A percentile compares a stretch with the other conserved stretches of the same genome.
Evolutionary conservation across 2,113 vertebrate genomes (phyloP).

Genomic region (Mellivora capensis): DNA sequence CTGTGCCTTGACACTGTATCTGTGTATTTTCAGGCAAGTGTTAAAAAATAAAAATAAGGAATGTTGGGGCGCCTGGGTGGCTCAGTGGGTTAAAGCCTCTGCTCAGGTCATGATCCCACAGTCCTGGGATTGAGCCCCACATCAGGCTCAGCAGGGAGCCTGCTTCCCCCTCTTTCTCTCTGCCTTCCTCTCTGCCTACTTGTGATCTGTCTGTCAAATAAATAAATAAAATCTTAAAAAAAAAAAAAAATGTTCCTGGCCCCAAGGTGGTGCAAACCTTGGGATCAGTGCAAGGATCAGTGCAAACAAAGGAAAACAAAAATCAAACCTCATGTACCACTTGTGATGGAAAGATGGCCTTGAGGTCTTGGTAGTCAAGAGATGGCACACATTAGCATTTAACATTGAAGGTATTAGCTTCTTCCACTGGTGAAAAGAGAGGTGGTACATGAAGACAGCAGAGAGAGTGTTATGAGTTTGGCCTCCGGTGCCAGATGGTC

Average conservation of each 20-base stretch:
- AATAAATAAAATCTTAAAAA: background rate
- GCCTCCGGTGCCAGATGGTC: background rate
- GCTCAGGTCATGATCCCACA: too few relatives aligned
- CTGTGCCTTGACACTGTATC: background rate
- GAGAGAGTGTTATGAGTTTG: background rate
- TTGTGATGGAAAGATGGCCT: background rate
- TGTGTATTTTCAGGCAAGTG: background rate
- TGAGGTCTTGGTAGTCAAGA: background rate
- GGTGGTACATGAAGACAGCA: background rate
- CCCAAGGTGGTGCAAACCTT: too few relatives aligned
- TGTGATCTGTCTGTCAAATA: too few relatives aligned
- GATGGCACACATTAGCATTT: background rate
- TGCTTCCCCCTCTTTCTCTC: too few relatives aligned
- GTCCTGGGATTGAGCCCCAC: too few relatives aligned
- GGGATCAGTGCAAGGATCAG: background rate
- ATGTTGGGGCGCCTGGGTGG: too few relatives aligned
- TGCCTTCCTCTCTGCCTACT: too few relatives aligned
- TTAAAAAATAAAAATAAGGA: conserved; percentile 35
- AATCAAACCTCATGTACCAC: background rate
- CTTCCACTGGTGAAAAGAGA: background rate
- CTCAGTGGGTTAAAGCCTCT: too few relatives aligned
- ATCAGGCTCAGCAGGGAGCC: too few relatives aligned
- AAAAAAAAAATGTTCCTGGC: background rate
- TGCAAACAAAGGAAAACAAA: background rate
- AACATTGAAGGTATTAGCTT: too few relatives aligned